A percentile compares a stretch with the other conserved stretches of the same genome.
Conservation (phyloP, 2,797 vertebrate species). For the Leptodactylus fallax region DNA sequence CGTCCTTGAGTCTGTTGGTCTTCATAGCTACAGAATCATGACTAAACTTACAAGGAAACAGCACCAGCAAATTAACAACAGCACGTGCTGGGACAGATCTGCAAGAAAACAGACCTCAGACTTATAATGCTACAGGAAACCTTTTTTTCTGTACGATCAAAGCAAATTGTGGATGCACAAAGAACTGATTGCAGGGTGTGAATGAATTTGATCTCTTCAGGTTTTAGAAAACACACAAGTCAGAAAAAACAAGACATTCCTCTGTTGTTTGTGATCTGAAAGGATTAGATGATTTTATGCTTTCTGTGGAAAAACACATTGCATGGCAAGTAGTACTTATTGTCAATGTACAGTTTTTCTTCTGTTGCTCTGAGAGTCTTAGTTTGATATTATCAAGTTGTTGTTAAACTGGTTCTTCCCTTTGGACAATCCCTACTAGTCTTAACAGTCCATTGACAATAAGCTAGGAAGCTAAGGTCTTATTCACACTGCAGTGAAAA, state of each 20-base stretch:
- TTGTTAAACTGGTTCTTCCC: neutral
- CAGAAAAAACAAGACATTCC: neutral
- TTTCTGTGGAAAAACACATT: too few species aligned
- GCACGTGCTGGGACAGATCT: constrained; percentile 24
- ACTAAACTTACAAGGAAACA: neutral
- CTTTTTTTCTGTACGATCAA: constrained; percentile 21
- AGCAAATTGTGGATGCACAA: constrained; percentile 4
- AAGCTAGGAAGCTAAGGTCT: too few species aligned
- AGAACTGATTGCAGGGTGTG: constrained; percentile 21
- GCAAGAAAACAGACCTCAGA: neutral
- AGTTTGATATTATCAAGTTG: too few species aligned
- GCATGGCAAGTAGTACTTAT: neutral
- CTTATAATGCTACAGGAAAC: constrained; percentile 21
- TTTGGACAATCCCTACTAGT: neutral
- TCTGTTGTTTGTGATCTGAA: neutral
- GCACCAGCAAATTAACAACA: neutral
- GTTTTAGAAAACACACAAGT: neutral
- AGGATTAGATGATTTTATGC: neutral
- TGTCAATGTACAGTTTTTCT: neutral
- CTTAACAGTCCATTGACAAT: too few species aligned
- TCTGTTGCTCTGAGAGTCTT: neutral
- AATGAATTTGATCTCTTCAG: constrained; percentile 16
- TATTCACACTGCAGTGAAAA: too few species aligned
- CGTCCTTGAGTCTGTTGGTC: neutral
- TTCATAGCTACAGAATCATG: neutral